Evolutionary conservation across 2,888 invertebrate species (phyloP).

Genomic region (Caenorhabditis doughertyi): DNA sequence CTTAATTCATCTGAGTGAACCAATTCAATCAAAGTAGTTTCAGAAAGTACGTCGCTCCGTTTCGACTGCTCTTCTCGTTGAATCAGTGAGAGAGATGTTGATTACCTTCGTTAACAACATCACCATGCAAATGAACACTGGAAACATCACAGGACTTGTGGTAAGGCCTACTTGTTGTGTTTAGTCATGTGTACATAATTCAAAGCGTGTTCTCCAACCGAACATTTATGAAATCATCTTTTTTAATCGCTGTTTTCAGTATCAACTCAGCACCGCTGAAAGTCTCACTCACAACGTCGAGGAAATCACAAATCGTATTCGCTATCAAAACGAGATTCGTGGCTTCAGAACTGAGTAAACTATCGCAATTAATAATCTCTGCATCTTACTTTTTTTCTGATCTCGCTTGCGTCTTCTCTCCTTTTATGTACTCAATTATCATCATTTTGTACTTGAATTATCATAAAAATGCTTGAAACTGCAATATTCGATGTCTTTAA

Average conservation of each 20-base stretch:
- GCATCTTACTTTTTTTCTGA: not conserved
- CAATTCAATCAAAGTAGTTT: slow-evolving; percentile 3
- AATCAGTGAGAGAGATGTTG: slow-evolving; percentile 28
- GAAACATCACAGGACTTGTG: slow-evolving; percentile 32
- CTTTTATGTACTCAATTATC: too few relatives aligned
- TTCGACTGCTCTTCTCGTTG: slow-evolving; percentile 26
- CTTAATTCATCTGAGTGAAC: slow-evolving; percentile 14
- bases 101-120: slow-evolving; percentile 26
- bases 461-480: too few relatives aligned
- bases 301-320: slow-evolving; percentile 8
- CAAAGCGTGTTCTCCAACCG: too few relatives aligned
- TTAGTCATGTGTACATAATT: too few relatives aligned
- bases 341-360: slow-evolving; percentile 31
- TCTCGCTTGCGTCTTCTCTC: too few relatives aligned
- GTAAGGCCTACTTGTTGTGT: too few relatives aligned
- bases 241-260: slow-evolving; percentile 21
- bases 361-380: too few relatives aligned
- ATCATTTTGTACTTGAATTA: too few relatives aligned
- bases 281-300: slow-evolving; percentile 17
- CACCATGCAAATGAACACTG: slow-evolving; percentile 53
- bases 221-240: not conserved
- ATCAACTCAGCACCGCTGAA: slow-evolving; percentile 26
- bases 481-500: too few relatives aligned
- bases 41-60: slow-evolving; percentile 39
- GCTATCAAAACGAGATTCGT: slow-evolving; percentile 27